Evolutionary conservation across 2,797 vertebrate species (phyloP), one percentile per base, ranked within the genome.

Genomic region (Micromesistius poutassou): DNA sequence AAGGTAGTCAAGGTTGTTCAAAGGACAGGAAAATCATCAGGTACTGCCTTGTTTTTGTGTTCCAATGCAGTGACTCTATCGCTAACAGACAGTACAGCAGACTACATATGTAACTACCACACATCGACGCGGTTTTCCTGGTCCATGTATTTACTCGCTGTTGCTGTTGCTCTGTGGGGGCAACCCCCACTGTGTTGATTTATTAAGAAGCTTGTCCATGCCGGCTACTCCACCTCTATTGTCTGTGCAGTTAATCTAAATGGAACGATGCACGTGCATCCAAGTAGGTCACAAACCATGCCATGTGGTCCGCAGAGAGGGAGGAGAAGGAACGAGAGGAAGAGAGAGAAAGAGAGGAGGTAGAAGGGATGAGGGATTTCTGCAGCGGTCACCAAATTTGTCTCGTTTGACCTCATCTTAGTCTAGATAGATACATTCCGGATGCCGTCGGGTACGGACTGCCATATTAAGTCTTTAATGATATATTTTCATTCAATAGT

Each of bases 221-320:
- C 25, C 76, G 50, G 71, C 31, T 74, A 73, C 84, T 83, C 86
- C 62, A 77, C 71, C 40, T 83, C 84, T 76, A 72, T 82, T 83
- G 81, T 84, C 78, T 80, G 84, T 71, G 79, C 75, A 83, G 84
- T 75, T 77, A 62, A 83, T 70, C n/a, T 71, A 40, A 79, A 40
- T 40, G 66, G 40, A 76, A 74, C 13, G 30, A 10, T 22, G 70
- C 9, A 83, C 77, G 82, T 73, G 90, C 2, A n/a, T n/a, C n/a
- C 62, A 91, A 91, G 85, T 90, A 92, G 89, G 90, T 89, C 90
- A 91, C 80, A 82, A 84, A 83, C 79, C 74, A 81, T 75, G 78
- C 82, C 75, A 75, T 36, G 35, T 82, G 71, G 4, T 72, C 71
- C 35, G 16, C 36, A n/a, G 40, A 14, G 76, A 62, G 22, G 6